Evolutionary conservation across 2,888 invertebrate genomes (phyloP), one percentile per base, ranked within the genome.

Genomic region (Melitaea athalia): DNA sequence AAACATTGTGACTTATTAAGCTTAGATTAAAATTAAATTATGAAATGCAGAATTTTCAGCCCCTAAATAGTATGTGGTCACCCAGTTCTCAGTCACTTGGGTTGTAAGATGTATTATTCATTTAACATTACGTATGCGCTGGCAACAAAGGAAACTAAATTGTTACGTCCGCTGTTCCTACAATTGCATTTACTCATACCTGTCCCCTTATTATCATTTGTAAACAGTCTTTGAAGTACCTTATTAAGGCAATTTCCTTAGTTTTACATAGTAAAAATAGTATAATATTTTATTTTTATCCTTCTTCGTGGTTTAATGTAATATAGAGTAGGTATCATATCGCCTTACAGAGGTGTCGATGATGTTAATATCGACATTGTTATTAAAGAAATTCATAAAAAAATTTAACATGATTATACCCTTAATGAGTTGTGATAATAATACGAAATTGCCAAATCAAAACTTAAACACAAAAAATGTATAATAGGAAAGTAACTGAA

Each of bases 91-190:
- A 49, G n/a, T 14, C 47, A n/a, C n/a, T 49, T 14, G n/a, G 3
- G 5, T 3, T 49, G n/a, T 49, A 49, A n/a, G 45, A 47, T 49
- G n/a, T n/a, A 49, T 49, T 49, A 49, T 49, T 49, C 47, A 49
- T n/a, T n/a, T 49, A n/a, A 49, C 47, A 49, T 49, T 49, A 49
- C 14, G n/a, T n/a, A 49, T 49, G 47, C 47, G 6, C 47, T 49
- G 47, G n/a, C 14, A 49, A 49, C 47, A n/a, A 49, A 49, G 47
- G 47, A 49, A 49, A n/a, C 47, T n/a, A 12, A 49, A 49, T 47
- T 49, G 47, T n/a, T n/a, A 49, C 47, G 47, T 49, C n/a, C 47
- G n/a, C n/a, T 49, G 45, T 49, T n/a, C 47, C 47, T 14, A n/a
- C 47, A 49, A 49, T 49, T 49, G n/a, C 47, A n/a, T n/a, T n/a